phyloP scores from a whole-genome alignment of 2,797 vertebrate species.

The Sylvilagus floridanus region DNA sequence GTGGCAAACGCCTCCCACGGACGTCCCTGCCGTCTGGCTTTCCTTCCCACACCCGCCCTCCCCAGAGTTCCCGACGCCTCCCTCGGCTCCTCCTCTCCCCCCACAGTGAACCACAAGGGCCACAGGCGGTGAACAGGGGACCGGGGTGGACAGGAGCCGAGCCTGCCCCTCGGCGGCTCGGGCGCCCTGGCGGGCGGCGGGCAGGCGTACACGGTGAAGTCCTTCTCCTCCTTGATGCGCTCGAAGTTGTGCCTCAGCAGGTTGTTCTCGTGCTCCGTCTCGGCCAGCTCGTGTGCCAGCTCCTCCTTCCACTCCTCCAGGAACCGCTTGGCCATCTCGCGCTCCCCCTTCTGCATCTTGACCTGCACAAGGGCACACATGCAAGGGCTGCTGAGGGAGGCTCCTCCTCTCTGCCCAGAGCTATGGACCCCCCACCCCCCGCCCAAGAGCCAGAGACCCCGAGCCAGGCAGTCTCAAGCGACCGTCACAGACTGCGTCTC shows the following conservation, averaged over 20 bases:
- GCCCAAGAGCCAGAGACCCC: background rate
- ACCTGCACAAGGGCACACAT: conserved; percentile 78
- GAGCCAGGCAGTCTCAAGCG: background rate
- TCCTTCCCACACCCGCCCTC: background rate
- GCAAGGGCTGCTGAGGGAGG: conserved; percentile 29
- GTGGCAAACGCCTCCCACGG: rapidly evolving
- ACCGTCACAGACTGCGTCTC: background rate
- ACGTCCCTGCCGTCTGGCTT: background rate
- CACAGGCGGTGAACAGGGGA: background rate
- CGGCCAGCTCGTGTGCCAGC: conserved; percentile 92
- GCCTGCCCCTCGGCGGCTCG: too few species aligned
- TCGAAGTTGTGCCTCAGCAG: conserved; percentile 92
- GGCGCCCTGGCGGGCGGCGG: too few species aligned
- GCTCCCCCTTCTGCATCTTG: conserved; percentile 87
- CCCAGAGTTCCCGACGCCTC: too few species aligned
- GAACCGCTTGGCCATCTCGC: conserved; percentile 90
- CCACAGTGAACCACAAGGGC: rapidly evolving
- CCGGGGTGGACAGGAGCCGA: background rate
- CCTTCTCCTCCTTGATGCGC: conserved; percentile 92
- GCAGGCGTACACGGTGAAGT: conserved; percentile 87
- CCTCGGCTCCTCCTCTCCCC: too few species aligned
- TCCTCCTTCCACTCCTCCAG: conserved; percentile 93
- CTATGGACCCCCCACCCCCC: background rate
- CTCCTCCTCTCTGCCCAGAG: rapidly evolving
- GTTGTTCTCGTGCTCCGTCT: conserved; percentile 92